These are phyloP conservation scores for Pelmatolapia mariae DNA, from an alignment of 2,113 vertebrate species.

Conservation along the genomic window DNA sequence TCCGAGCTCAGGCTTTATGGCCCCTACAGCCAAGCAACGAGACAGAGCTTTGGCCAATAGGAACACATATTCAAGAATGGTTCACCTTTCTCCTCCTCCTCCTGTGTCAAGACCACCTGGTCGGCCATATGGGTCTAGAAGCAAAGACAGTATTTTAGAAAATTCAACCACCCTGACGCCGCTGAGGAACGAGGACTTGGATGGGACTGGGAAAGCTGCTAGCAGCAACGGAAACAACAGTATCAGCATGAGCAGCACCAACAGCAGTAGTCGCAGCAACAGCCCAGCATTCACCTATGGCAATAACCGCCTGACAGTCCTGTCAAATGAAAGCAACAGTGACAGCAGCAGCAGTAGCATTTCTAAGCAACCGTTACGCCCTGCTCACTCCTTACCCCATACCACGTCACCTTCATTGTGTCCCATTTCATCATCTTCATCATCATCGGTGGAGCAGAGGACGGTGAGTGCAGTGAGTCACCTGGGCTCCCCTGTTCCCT, in stretches of 20 bases:
- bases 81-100: constrained; percentile 70
- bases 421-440: constrained; percentile 45
- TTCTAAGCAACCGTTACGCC: constrained; percentile 56
- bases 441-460: constrained; percentile 58
- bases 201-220: constrained; percentile 51
- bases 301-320: constrained; percentile 50
- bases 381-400: constrained; percentile 47
- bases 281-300: constrained; percentile 59
- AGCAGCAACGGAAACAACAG: constrained; percentile 24
- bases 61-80: constrained; percentile 72
- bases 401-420: constrained; percentile 30
- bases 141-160: constrained; percentile 68
- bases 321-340: constrained; percentile 51
- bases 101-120: constrained; percentile 73
- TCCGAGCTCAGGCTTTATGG: constrained; percentile 69
- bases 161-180: constrained; percentile 36
- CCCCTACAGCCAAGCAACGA: constrained; percentile 70
- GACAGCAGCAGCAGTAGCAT: constrained; percentile 54
- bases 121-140: constrained; percentile 72
- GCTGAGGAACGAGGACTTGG: constrained; percentile 61
- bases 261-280: constrained; percentile 59
- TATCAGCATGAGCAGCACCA: constrained; percentile 26
- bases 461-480: constrained; percentile 53
- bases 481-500: constrained; percentile 42
- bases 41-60: constrained; percentile 74